Evolutionary conservation across 2,888 invertebrate species (phyloP), one percentile per base, ranked within the genome.

Genomic region (Lasioglossum zephyrum): DNA sequence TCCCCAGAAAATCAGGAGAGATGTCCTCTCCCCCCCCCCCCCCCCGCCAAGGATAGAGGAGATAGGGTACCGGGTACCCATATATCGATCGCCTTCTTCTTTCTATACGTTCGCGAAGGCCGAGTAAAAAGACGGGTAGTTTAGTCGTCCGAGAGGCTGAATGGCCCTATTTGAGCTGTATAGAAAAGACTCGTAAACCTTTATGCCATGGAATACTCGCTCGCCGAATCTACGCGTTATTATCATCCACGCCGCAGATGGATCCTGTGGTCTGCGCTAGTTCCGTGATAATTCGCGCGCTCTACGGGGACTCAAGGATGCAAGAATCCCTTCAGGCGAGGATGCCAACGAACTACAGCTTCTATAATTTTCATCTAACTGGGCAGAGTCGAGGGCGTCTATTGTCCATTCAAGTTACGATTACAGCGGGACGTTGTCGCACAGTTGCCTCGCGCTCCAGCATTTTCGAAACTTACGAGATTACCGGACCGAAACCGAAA

Each of bases 121-220:
- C 70, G 73, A 81, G 78, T 83, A 74, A 81, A 86, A 86, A 77
- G 87, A 83, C 81, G 74, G 87, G 63, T 83, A 87, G 83, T 87
- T 87, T 83, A 74, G 72, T 72, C 83, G 87, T 83, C 81, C 76
- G 36, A 53, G 70, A 74, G 53, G 69, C 63, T 83, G 83, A 86
- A 86, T 81, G 72, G 87, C 79, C 36, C 87, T 84, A 79, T 87
- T 86, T 86, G 84, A 86, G 79, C 81, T 86, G 78, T 84, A 83
- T 79, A 83, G 83, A 74, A 79, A 87, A 77, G 86, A 74, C 81
- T 83, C 81, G 86, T 81, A 81, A 86, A 86, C 47, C 87, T 83
- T 87, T 81, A 74, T 84, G 72, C 70, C 16, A 13, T 11, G n/a
- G 49, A 39, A 41, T 69, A 75, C 77, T 60, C 73, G 39, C 47